These are phyloP conservation scores for Helleia helle DNA, from an alignment of 2,888 invertebrate genomes.

Conservation along the genomic window DNA sequence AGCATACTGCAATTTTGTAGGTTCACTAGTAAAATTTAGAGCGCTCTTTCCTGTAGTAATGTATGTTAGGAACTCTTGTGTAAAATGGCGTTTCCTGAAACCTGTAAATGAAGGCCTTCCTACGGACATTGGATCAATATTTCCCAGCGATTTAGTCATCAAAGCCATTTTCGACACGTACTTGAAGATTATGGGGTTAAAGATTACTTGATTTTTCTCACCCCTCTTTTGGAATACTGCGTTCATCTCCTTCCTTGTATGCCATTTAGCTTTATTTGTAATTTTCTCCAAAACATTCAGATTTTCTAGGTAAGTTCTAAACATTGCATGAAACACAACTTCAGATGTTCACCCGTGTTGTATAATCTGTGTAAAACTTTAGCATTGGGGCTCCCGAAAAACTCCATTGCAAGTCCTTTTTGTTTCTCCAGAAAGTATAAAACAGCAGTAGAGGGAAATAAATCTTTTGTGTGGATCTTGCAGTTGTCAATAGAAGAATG, in stretches of 20 bases:
- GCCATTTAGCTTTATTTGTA: neutral
- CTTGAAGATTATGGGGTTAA: neutral
- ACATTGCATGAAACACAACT: conserved; percentile 20
- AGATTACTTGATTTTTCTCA: neutral
- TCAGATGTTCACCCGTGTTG: conserved; percentile 14
- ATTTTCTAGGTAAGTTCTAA: conserved; percentile 19
- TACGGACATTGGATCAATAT: neutral
- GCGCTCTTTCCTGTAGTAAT: too few species aligned
- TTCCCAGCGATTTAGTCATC: neutral
- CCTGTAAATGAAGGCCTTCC: neutral
- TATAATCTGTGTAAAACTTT: conserved; percentile 12
- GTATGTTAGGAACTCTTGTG: neutral
- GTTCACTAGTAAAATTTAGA: too few species aligned
- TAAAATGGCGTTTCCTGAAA: neutral
- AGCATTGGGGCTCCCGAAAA: conserved; percentile 19
- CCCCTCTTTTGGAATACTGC: neutral
- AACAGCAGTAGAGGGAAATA: conserved; percentile 19
- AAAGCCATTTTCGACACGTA: neutral
- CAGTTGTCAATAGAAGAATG: conserved; percentile 22
- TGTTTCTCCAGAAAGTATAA: conserved; percentile 8
- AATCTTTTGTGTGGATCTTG: conserved; percentile 21
- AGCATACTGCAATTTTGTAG: too few species aligned
- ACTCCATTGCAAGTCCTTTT: conserved; percentile 12
- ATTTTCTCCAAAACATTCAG: neutral
- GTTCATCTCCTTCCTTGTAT: neutral